phyloP scores from a whole-genome alignment of 2,888 invertebrate genomes.

The Sminthurides aquaticus region DNA sequence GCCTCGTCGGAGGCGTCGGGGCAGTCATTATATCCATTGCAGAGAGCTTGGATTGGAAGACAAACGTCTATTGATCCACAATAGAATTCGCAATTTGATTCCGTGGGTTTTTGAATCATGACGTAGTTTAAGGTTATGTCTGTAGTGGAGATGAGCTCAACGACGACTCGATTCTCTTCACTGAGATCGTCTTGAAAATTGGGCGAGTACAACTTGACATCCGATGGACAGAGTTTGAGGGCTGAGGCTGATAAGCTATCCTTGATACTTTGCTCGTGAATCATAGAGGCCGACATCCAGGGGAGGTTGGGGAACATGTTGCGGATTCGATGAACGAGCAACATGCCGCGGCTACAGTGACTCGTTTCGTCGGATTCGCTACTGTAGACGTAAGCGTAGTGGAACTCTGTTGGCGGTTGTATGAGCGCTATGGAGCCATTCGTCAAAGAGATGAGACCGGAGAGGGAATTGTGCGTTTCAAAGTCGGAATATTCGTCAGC shows the following conservation, averaged over 20 bases:
- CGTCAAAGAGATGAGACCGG: constrained; percentile 13
- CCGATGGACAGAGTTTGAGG: constrained; percentile 14
- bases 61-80: constrained; percentile 23
- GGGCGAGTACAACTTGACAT: constrained; percentile 17
- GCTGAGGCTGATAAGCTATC: constrained; percentile 1
- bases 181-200: constrained; percentile 7
- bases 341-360: constrained; percentile 9
- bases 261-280: background rate
- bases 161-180: constrained; percentile 12
- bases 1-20: constrained; percentile 39
- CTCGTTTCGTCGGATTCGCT: constrained; percentile 2
- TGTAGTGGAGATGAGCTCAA: constrained; percentile 6
- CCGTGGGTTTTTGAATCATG: constrained; percentile 20
- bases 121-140: constrained; percentile 10
- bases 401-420: constrained; percentile 13
- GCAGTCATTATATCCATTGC: constrained; percentile 39
- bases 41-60: constrained; percentile 27
- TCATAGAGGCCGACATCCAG: background rate
- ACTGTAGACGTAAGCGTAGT: constrained; percentile 20
- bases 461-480: constrained; percentile 14
- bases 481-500: constrained; percentile 13
- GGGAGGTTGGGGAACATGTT: background rate
- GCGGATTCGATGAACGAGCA: constrained; percentile 10
- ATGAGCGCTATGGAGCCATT: constrained; percentile 17
- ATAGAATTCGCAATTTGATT: constrained; percentile 22